These are phyloP conservation scores for Echiichthys vipera DNA, from an alignment of 2,797 vertebrate genomes.

Conservation along the genomic window DNA sequence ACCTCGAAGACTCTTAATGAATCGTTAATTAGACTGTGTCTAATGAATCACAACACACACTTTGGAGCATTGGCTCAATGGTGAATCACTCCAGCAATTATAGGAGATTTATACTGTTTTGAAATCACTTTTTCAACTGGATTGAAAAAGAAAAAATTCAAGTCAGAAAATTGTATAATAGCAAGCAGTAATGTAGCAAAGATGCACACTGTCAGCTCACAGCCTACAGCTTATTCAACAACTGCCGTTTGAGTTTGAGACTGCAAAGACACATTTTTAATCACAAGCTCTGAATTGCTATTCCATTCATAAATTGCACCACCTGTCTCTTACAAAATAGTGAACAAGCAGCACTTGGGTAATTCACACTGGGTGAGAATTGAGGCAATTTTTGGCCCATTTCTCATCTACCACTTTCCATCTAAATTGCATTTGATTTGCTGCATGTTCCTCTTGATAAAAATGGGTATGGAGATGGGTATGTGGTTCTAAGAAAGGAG, in stretches of 20 bases:
- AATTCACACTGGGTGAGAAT: conserved; percentile 25
- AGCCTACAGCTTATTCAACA: neutral
- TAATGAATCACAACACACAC: conserved; percentile 68
- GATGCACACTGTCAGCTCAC: neutral
- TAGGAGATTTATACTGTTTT: conserved; percentile 13
- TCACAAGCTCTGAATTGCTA: neutral
- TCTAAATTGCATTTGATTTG: conserved; percentile 51
- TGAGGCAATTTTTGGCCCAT: conserved; percentile 38
- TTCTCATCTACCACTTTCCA: conserved; percentile 39
- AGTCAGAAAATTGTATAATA: neutral
- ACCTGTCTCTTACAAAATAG: neutral
- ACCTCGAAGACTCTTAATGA: conserved; percentile 62
- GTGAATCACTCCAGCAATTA: conserved; percentile 51
- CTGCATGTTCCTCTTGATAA: conserved; percentile 39
- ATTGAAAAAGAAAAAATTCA: neutral
- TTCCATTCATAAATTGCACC: conserved; percentile 23
- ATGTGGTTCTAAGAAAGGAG: conserved; percentile 35
- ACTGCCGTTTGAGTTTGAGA: neutral
- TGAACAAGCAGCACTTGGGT: conserved; percentile 1
- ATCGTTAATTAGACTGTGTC: conserved; percentile 68
- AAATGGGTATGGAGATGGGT: conserved; percentile 35
- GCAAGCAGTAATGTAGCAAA: neutral
- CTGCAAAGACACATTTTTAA: too few relatives aligned
- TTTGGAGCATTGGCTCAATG: conserved; percentile 48
- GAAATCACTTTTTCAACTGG: neutral